phyloP scores from a whole-genome alignment of 1,140 invertebrate species.

The Hyles euphorbiae region DNA sequence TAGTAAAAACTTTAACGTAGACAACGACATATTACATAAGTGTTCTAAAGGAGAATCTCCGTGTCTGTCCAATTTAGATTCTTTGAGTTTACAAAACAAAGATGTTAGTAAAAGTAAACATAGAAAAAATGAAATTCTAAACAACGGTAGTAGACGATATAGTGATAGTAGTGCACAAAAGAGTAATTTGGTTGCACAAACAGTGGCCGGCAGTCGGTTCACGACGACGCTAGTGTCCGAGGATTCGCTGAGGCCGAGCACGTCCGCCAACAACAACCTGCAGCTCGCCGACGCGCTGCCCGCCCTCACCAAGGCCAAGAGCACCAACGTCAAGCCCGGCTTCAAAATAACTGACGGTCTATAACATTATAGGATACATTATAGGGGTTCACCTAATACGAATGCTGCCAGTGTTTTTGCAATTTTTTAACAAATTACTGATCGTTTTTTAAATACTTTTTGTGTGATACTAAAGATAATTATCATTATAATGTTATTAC shows the following conservation, averaged over 20 bases:
- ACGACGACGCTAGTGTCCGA: slow-evolving; percentile 59
- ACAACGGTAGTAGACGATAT: slow-evolving; percentile 56
- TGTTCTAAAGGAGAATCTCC: slow-evolving; percentile 42
- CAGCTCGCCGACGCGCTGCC: slow-evolving; percentile 16
- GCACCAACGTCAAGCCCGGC: slow-evolving; percentile 43
- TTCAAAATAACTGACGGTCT: slow-evolving; percentile 44
- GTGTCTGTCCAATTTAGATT: slow-evolving; percentile 39
- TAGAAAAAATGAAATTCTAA: slow-evolving; percentile 43
- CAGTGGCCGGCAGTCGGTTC: slow-evolving; percentile 48
- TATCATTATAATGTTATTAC: no score
- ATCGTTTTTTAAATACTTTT: background rate
- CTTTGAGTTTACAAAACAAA: slow-evolving; percentile 47
- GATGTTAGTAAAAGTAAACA: slow-evolving; percentile 35
- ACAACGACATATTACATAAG: slow-evolving; percentile 47
- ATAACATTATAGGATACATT: background rate
- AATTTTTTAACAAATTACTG: no score
- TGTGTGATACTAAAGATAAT: background rate
- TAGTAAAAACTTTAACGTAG: slow-evolving; percentile 60
- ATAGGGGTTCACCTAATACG: no score
- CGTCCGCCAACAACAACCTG: slow-evolving; percentile 37
- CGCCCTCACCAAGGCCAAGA: slow-evolving; percentile 46
- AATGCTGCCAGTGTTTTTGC: no score
- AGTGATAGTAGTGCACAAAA: slow-evolving; percentile 61
- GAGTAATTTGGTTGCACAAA: slow-evolving; percentile 32
- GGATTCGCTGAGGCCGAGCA: slow-evolving; percentile 32